phyloP scores from a whole-genome alignment of 1,140 invertebrate species.

The Carcinoscorpius rotundicauda region DNA sequence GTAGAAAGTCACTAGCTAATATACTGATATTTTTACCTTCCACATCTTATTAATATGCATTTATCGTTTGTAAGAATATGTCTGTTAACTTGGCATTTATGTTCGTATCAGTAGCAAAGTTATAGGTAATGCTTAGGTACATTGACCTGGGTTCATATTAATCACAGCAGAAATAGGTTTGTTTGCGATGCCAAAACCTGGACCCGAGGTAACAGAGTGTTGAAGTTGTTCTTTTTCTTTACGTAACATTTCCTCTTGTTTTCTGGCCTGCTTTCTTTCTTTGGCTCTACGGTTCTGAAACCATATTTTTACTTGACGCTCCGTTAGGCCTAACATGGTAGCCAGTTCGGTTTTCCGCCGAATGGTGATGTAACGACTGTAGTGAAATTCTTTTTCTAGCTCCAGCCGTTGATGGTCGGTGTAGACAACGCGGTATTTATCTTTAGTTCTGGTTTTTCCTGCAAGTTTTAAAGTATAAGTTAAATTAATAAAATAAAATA shows the following conservation, averaged over 20 bases:
- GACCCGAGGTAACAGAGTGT: too few species aligned
- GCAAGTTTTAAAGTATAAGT: slow-evolving; percentile 13
- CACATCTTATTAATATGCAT: too few species aligned
- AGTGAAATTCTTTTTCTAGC: slow-evolving; percentile 92
- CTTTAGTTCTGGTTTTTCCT: slow-evolving; percentile 95
- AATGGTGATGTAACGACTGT: slow-evolving; percentile 88
- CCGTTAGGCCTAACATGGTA: slow-evolving; percentile 62
- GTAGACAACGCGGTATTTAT: slow-evolving; percentile 97
- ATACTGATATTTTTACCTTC: too few species aligned
- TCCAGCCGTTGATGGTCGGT: slow-evolving; percentile 88
- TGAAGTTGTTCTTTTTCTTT: slow-evolving; percentile 32
- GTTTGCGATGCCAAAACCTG: too few species aligned
- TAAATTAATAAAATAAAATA: too few species aligned
- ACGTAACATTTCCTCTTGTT: slow-evolving; percentile 47
- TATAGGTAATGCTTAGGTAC: too few species aligned
- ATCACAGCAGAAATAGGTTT: too few species aligned
- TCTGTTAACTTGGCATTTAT: too few species aligned
- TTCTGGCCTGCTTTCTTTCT: slow-evolving; percentile 70
- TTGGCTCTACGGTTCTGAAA: slow-evolving; percentile 85
- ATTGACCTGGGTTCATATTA: too few species aligned
- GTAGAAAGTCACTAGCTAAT: too few species aligned
- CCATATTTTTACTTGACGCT: slow-evolving; percentile 54
- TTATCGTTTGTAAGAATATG: too few species aligned
- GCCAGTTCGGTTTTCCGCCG: slow-evolving; percentile 85
- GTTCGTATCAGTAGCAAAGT: too few species aligned